Base-by-base conservation (phyloP, 2,113 vertebrate species). In the Neopipo cinnamomea region DNA sequence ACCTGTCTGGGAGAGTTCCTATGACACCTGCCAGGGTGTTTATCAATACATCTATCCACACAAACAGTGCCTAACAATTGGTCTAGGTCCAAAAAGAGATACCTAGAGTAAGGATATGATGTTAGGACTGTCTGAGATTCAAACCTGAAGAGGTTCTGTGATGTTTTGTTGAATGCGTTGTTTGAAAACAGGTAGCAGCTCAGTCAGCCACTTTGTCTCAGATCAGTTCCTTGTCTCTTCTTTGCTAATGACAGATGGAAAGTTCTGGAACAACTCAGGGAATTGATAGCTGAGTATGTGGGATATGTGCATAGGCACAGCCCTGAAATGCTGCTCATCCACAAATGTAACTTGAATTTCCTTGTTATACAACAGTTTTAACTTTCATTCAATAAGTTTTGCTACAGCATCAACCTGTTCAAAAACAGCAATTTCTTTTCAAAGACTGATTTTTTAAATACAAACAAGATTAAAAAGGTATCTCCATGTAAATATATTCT, bases 261-360 rank as follows among this genome's bases (percentile, higher is more conserved):
- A 16, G 2, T 72, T 91, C 20, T 58, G 31, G n/a, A 49, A 46
- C 11, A 14, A 31, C 20, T 37, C 18, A 53, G 33, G 12, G 25
- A 86, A 41, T 1, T 30, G 31, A 37, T 2, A 5, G 35, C 15
- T 41, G 53, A 72, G 8, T 27, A 23, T 63, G 23, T 23, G 39
- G 15, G 5, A 21, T 46, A 16, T 11, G 25, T n/a, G 16, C 58
- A 35, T 21, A 71, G 23, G 11, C 15, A 58, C 28, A 83, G 17
- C 4, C 25, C 44, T 80, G 53, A 41, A 21, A 42, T 12, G 12
- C 39, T 0, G 0, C 20, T 37, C 7, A 2, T 47, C 39, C 15
- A 33, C 23, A 86, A 39, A 61, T 25, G 20, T 76, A 80, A 93
- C 77, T 92, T 94, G 65, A 96, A 90, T 78, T 70, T 92, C 28